Conservation (phyloP, 2,113 vertebrate species). For the Coregonus clupeaformis region DNA sequence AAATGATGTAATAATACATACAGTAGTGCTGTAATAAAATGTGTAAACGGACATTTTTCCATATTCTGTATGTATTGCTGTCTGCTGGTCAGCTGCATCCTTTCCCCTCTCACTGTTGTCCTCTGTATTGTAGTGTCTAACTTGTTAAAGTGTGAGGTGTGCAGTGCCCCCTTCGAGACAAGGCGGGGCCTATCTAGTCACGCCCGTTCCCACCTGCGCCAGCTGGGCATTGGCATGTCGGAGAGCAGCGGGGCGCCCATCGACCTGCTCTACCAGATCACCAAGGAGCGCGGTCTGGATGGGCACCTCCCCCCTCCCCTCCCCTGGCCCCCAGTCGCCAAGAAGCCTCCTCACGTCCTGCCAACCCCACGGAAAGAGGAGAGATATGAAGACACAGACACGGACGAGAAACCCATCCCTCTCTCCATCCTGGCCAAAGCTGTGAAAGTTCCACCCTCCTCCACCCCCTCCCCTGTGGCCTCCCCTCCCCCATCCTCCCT, state of each 20-base stretch:
- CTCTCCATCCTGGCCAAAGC: constrained; percentile 60
- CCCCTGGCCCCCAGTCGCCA: constrained; percentile 38
- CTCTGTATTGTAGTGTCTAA: constrained; percentile 60
- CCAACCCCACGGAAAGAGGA: constrained; percentile 57
- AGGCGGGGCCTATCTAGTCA: constrained; percentile 88
- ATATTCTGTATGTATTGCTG: not conserved
- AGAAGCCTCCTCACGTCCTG: constrained; percentile 23
- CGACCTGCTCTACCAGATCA: constrained; percentile 84
- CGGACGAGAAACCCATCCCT: constrained; percentile 60
- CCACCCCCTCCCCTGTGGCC: constrained; percentile 62
- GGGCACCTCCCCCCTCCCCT: constrained; percentile 32
- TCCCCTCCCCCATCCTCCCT: constrained; percentile 75
- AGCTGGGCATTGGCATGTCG: constrained; percentile 83
- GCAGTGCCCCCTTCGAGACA: constrained; percentile 86
- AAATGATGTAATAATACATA: too few species aligned
- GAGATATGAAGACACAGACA: constrained; percentile 60
- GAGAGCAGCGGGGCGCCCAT: constrained; percentile 88
- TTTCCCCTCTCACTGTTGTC: not conserved
- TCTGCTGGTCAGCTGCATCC: not conserved
- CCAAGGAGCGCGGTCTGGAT: constrained; percentile 75
- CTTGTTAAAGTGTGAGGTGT: constrained; percentile 87
- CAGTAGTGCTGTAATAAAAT: not conserved
- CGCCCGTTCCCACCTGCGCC: constrained; percentile 88
- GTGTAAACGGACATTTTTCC: too few species aligned
- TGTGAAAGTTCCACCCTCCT: constrained; percentile 53